phyloP scores from a whole-genome alignment of 2,888 invertebrate genomes.

The Eueremaeus valkanovi region DNA sequence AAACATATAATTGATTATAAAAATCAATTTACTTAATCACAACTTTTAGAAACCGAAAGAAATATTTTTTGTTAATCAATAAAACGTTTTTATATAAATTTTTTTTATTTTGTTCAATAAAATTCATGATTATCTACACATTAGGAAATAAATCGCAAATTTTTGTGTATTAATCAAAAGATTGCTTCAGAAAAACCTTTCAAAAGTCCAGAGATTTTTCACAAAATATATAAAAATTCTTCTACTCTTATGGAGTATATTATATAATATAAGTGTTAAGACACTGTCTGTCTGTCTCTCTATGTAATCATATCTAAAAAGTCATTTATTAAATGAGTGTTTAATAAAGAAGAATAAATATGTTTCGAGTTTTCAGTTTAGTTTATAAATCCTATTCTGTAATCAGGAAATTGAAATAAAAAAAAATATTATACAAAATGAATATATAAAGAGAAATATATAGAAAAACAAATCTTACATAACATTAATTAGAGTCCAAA shows the following conservation, averaged over 20 bases:
- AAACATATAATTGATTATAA: not conserved
- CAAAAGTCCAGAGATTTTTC: no score
- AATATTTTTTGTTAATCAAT: not conserved
- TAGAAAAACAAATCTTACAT: no score
- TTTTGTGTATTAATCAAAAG: no score
- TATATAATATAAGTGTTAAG: no score
- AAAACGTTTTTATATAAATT: not conserved
- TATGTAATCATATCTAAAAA: not conserved
- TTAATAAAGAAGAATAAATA: not conserved
- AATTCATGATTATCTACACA: not conserved
- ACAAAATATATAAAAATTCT: no score
- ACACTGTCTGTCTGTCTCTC: not conserved
- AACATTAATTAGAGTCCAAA: no score
- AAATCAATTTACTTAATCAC: not conserved
- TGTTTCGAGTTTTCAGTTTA: not conserved
- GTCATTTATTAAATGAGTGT: constrained; percentile 1
- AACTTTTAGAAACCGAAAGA: not conserved
- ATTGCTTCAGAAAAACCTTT: no score
- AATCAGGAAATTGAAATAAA: not conserved
- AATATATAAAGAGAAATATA: no score
- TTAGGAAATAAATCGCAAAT: no score
- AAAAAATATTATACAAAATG: no score
- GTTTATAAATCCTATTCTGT: not conserved
- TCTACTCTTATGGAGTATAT: no score
- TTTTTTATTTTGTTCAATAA: not conserved